A percentile compares a stretch with the other conserved stretches of the same genome.
Evolutionary conservation across 1,140 invertebrate genomes (phyloP).

Genomic region (Mercenaria mercenaria): DNA sequence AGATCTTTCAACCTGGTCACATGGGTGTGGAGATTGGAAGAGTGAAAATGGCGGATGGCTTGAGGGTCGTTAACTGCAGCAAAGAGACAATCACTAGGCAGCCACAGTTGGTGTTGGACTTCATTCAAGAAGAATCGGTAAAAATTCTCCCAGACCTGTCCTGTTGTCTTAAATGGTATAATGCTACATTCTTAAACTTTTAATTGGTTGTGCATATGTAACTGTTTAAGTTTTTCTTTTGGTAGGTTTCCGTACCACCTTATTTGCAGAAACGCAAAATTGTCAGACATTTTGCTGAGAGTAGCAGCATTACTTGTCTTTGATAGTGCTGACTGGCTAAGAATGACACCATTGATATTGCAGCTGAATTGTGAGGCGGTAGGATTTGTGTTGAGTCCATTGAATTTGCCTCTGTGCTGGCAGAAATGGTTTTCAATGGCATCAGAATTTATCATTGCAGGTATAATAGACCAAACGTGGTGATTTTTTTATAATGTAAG

Average conservation of each 20-base stretch:
- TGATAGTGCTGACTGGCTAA: slow-evolving; percentile 51
- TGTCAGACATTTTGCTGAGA: slow-evolving; percentile 43
- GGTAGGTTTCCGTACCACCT: neutral
- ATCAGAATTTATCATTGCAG: slow-evolving; percentile 57
- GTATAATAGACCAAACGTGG: slow-evolving; percentile 41
- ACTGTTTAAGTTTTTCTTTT: neutral
- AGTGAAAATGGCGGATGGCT: too few relatives aligned
- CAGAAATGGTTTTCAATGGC: slow-evolving; percentile 57
- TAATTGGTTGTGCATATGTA: neutral
- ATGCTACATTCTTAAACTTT: slow-evolving; percentile 53
- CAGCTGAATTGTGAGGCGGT: slow-evolving; percentile 39
- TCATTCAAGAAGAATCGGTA: too few relatives aligned
- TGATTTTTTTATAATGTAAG: slow-evolving; percentile 2
- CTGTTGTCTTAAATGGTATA: too few relatives aligned
- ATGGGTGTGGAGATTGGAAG: too few relatives aligned
- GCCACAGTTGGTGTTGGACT: too few relatives aligned
- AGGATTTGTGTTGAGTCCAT: slow-evolving; percentile 55
- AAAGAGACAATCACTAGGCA: too few relatives aligned
- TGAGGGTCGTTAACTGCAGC: too few relatives aligned
- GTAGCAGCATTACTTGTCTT: slow-evolving; percentile 57
- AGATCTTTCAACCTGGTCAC: too few relatives aligned
- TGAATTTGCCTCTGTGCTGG: slow-evolving; percentile 48
- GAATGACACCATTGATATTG: slow-evolving; percentile 56
- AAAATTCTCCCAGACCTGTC: too few relatives aligned
- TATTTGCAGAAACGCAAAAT: slow-evolving; percentile 56